Evolutionary conservation across 2,113 vertebrate genomes (phyloP).

Genomic region (Gorsachius goisagi): DNA sequence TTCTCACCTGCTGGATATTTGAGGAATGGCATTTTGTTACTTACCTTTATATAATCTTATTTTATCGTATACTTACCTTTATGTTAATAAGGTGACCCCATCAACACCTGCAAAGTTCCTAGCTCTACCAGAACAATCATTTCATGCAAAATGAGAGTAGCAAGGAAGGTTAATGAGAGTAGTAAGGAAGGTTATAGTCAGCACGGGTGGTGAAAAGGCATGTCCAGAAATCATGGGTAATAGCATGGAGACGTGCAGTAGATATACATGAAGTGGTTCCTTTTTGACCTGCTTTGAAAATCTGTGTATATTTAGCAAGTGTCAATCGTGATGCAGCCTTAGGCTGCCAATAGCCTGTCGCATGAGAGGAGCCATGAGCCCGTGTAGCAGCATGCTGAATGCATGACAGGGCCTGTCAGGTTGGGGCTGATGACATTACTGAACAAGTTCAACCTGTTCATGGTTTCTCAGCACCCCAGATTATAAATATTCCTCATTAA

Average conservation of each 20-base stretch:
- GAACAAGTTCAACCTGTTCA: conserved; percentile 40
- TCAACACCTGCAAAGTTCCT: neutral
- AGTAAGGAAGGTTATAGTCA: neutral
- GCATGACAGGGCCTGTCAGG: neutral
- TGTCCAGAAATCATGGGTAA: neutral
- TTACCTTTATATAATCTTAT: neutral
- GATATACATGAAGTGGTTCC: neutral
- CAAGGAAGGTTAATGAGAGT: neutral
- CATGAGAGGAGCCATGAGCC: neutral
- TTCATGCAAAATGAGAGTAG: neutral
- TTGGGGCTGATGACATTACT: neutral
- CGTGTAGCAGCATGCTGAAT: neutral
- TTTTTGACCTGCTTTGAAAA: neutral
- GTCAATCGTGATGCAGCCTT: neutral
- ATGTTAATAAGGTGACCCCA: neutral
- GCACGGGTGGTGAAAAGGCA: neutral
- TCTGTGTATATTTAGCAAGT: neutral
- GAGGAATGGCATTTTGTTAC: neutral
- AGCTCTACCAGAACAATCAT: neutral
- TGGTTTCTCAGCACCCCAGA: conserved; percentile 8
- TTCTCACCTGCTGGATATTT: neutral
- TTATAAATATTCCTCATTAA: conserved; percentile 42
- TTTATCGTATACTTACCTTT: neutral
- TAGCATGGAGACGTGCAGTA: neutral
- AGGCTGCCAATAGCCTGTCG: neutral